Conservation (phyloP, 2,797 vertebrate species). For the Sparidentex hasta region DNA sequence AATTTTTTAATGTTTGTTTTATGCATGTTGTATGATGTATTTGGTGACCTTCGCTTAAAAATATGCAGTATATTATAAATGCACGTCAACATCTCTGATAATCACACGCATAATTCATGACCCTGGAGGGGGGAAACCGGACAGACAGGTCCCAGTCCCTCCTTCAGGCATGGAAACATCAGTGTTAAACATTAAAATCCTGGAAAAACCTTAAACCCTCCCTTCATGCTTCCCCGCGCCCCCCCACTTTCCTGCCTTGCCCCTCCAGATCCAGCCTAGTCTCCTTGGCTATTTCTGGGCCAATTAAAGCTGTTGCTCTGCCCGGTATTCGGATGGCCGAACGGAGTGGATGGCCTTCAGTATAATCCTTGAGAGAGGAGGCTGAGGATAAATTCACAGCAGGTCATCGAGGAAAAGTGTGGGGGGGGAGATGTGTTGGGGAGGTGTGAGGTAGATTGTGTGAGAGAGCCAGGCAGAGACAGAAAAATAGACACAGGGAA, state of each 20-base stretch:
- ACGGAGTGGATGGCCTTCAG: slow-evolving; percentile 59
- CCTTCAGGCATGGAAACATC: slow-evolving; percentile 47
- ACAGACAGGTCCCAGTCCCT: slow-evolving; percentile 18
- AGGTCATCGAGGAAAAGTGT: slow-evolving; percentile 50
- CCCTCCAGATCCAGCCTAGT: slow-evolving; percentile 53
- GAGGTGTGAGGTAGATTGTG: slow-evolving; percentile 25
- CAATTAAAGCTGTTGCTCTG: slow-evolving; percentile 70
- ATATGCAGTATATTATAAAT: neutral
- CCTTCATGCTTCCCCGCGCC: slow-evolving; percentile 24
- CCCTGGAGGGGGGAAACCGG: slow-evolving; percentile 11
- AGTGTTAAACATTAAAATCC: slow-evolving; percentile 62
- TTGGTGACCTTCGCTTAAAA: slow-evolving; percentile 28
- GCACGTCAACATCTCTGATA: neutral
- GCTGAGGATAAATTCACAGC: slow-evolving; percentile 59
- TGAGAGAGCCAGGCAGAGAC: slow-evolving; percentile 15
- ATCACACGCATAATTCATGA: slow-evolving; percentile 40
- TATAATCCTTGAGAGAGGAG: slow-evolving; percentile 63
- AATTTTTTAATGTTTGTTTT: too few relatives aligned
- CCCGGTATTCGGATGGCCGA: slow-evolving; percentile 37
- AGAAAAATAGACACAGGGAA: slow-evolving; percentile 3
- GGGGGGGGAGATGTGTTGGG: neutral
- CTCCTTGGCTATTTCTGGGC: slow-evolving; percentile 72
- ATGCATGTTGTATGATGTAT: neutral
- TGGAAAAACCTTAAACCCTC: slow-evolving; percentile 51
- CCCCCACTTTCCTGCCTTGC: slow-evolving; percentile 20